Conservation (phyloP, 1,140 invertebrate species). For the Calliopsis andreniformis region DNA sequence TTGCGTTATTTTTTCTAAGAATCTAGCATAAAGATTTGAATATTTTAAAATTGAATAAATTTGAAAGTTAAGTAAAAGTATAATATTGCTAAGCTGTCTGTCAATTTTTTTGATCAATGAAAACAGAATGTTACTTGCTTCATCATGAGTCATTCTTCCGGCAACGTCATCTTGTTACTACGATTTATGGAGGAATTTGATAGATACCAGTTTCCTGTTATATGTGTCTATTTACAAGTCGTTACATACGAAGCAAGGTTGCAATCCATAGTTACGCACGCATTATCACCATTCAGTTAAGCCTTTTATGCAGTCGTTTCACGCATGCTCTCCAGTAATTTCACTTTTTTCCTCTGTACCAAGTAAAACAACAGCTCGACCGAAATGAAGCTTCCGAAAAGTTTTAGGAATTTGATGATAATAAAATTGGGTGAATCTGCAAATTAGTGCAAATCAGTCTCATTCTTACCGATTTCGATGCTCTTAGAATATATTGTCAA, state of each 20-base stretch:
- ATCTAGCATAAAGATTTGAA: no score
- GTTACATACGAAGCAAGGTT: slow-evolving; percentile 24
- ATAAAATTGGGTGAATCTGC: slow-evolving; percentile 10
- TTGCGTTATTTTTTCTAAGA: no score
- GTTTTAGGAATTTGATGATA: background rate
- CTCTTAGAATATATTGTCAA: no score
- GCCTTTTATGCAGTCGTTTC: slow-evolving; percentile 39
- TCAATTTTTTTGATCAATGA: background rate
- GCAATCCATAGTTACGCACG: background rate
- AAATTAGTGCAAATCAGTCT: no score
- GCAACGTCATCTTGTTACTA: background rate
- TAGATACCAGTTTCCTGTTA: background rate
- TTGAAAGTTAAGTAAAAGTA: no score
- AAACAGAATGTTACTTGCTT: background rate
- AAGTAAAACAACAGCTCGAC: background rate
- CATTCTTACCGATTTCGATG: no score
- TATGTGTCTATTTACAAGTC: slow-evolving; percentile 8
- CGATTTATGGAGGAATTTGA: slow-evolving; percentile 1
- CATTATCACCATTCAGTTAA: background rate
- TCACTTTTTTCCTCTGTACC: background rate
- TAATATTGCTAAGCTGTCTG: background rate
- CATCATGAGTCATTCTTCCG: background rate
- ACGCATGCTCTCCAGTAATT: slow-evolving; percentile 18
- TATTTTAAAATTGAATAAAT: no score
- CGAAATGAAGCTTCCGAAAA: background rate